A percentile compares a stretch with the other conserved stretches of the same genome.
Conservation (phyloP, 1,140 invertebrate genomes). For the Magallana gigas region DNA sequence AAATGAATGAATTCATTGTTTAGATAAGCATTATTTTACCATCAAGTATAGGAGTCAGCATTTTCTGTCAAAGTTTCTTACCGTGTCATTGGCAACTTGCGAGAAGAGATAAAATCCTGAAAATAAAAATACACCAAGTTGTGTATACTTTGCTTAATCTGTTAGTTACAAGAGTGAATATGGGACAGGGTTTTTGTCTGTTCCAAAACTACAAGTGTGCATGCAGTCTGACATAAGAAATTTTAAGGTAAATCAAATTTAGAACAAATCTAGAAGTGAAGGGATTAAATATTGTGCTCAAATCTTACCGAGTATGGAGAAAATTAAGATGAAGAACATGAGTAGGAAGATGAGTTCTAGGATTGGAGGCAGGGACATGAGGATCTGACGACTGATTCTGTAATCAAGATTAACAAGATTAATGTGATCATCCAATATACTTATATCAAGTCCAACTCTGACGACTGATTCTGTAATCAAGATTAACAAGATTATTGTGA, state of each 20-base stretch:
- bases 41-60: no score
- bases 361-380: slow-evolving; percentile 93
- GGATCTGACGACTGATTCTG: slow-evolving; percentile 81
- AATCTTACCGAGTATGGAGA: slow-evolving; percentile 84
- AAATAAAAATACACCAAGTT: slow-evolving; percentile 53
- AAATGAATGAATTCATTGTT: neutral
- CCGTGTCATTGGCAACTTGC: slow-evolving; percentile 84
- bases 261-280: no score
- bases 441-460: slow-evolving; percentile 70
- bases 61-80: slow-evolving; percentile 63
- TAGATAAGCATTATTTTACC: neutral
- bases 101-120: slow-evolving; percentile 89
- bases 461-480: slow-evolving; percentile 77
- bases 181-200: no score
- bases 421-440: no score
- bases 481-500: no score
- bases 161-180: no score
- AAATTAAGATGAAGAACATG: slow-evolving; percentile 92
- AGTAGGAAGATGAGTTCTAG: slow-evolving; percentile 92
- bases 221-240: no score
- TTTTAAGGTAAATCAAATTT: no score
- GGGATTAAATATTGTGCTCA: no score
- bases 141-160: neutral
- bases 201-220: no score
- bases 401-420: no score